phyloP scores from a whole-genome alignment of 2,113 vertebrate genomes.

The Pampusana beccarii region DNA sequence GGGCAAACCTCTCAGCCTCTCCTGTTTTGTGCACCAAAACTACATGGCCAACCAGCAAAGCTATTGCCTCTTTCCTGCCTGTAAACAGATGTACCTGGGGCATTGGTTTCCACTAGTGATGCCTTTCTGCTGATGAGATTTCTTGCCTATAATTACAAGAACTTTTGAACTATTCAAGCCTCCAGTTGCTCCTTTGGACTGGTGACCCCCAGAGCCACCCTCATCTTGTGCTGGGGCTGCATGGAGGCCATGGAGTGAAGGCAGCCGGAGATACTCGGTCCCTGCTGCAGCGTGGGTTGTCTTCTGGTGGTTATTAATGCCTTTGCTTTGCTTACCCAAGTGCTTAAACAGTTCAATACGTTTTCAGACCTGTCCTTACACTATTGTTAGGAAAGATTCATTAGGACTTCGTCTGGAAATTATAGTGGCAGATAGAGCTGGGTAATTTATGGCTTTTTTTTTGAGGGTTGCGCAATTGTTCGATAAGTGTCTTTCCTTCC shows the following conservation, averaged over 20 bases:
- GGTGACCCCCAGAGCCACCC: background rate
- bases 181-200: background rate
- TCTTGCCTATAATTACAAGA: background rate
- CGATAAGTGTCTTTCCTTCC: slow-evolving; percentile 71
- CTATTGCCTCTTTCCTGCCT: background rate
- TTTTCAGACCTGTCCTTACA: slow-evolving; percentile 66
- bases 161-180: background rate
- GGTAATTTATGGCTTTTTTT: slow-evolving; percentile 70
- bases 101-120: background rate
- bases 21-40: background rate
- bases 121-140: background rate
- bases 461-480: slow-evolving; percentile 70
- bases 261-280: background rate
- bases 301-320: slow-evolving; percentile 53
- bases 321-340: slow-evolving; percentile 66
- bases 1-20: background rate
- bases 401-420: slow-evolving; percentile 70
- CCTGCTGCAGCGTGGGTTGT: background rate
- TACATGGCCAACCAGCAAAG: background rate
- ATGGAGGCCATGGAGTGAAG: background rate
- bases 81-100: background rate
- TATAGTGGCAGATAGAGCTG: slow-evolving; percentile 66
- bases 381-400: slow-evolving; percentile 75
- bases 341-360: slow-evolving; percentile 68
- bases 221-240: background rate